Conservation (phyloP, 2,888 invertebrate genomes). For the Oxytorus armatus region DNA sequence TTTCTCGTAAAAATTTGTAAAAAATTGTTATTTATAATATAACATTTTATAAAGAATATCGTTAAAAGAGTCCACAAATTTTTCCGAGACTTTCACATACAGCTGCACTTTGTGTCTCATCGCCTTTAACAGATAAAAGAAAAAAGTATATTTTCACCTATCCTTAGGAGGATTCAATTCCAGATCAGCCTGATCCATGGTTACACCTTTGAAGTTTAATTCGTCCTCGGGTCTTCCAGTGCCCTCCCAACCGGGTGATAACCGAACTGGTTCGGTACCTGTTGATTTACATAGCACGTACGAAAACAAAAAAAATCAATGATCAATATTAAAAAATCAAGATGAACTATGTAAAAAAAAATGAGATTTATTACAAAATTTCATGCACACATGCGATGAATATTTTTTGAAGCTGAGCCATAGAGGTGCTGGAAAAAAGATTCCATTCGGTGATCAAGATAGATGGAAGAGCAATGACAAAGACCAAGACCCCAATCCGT, state of each 20-base stretch:
- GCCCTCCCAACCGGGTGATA: slow-evolving; percentile 96
- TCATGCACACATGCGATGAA: slow-evolving; percentile 17
- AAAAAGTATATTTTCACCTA: slow-evolving; percentile 83
- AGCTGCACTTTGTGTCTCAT: too few species aligned
- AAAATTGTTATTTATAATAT: too few species aligned
- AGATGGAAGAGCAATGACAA: slow-evolving; percentile 1
- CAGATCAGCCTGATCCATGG: slow-evolving; percentile 89
- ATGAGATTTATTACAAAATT: background rate
- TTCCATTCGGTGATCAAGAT: slow-evolving; percentile 7
- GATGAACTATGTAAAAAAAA: background rate
- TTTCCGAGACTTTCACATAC: too few species aligned
- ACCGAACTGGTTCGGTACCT: slow-evolving; percentile 90
- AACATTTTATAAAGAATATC: too few species aligned
- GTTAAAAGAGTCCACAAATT: too few species aligned
- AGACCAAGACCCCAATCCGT: slow-evolving; percentile 27
- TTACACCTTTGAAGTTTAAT: slow-evolving; percentile 91
- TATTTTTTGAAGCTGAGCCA: background rate
- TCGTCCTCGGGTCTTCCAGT: slow-evolving; percentile 93
- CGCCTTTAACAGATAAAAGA: slow-evolving; percentile 12
- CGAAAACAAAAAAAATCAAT: background rate
- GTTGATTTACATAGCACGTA: slow-evolving; percentile 72
- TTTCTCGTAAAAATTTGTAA: too few species aligned
- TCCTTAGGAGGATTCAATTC: slow-evolving; percentile 92
- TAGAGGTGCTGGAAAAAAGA: background rate
- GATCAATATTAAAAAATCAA: too few species aligned